Percentiles rank a stretch among this genome's conserved stretches.
Evolutionary conservation across 2,888 invertebrate genomes (phyloP).

Genomic region (Arge pagana): DNA sequence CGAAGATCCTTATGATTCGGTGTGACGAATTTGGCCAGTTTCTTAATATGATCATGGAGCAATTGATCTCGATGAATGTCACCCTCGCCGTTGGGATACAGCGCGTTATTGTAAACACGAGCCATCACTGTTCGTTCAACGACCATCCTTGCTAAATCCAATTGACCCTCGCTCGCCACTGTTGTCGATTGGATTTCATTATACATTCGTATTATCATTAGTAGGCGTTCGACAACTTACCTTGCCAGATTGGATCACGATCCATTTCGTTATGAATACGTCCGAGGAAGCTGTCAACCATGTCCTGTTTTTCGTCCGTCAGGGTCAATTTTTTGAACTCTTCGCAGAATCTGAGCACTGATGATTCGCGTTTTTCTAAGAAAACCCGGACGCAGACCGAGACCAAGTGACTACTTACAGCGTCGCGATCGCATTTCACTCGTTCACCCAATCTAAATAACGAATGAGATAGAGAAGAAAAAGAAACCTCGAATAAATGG

Average conservation of each 20-base stretch:
- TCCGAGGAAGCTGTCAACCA: constrained; percentile 81
- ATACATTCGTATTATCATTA: constrained; percentile 16
- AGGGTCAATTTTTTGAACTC: constrained; percentile 80
- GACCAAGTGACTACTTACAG: constrained; percentile 75
- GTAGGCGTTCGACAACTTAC: constrained; percentile 59
- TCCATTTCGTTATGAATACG: constrained; percentile 72
- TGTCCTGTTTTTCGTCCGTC: constrained; percentile 90
- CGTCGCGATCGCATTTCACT: constrained; percentile 71
- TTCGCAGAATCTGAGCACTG: constrained; percentile 74
- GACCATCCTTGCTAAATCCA: constrained; percentile 77
- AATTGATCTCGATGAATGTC: constrained; percentile 90
- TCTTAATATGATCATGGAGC: constrained; percentile 85
- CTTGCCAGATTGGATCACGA: constrained; percentile 74
- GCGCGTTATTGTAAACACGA: constrained; percentile 86
- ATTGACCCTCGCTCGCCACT: constrained; percentile 74
- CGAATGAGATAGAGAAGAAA: no score
- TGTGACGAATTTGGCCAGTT: constrained; percentile 74
- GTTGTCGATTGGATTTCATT: no score
- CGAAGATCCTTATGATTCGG: constrained; percentile 80
- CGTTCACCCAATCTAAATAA: constrained; percentile 63
- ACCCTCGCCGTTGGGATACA: constrained; percentile 97
- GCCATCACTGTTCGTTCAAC: constrained; percentile 92
- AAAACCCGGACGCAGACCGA: constrained; percentile 79
- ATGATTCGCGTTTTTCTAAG: constrained; percentile 75
- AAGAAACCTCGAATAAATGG: no score